A percentile compares a stretch with the other conserved stretches of the same genome.
Conservation (phyloP, 2,113 vertebrate genomes). For the Mesembrinibis cayennensis region DNA sequence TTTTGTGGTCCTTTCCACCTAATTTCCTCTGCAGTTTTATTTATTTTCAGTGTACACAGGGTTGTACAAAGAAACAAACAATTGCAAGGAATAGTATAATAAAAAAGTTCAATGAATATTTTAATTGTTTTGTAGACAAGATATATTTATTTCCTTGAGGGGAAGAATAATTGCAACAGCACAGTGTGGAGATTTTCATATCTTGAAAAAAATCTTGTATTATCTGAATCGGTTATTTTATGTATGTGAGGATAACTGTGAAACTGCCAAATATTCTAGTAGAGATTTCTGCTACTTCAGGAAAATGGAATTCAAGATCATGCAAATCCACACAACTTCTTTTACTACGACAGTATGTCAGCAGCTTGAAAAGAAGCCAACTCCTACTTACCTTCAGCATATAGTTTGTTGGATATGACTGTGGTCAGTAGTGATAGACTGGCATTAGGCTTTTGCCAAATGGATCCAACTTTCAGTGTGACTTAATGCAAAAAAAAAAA, state of each 20-base stretch:
- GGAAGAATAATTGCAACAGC: neutral
- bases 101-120: neutral
- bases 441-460: neutral
- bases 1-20: constrained; percentile 20
- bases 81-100: neutral
- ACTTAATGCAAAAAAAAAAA: neutral
- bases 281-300: neutral
- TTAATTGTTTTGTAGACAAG: neutral
- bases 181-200: neutral
- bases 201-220: neutral
- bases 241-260: neutral
- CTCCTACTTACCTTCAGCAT: constrained; percentile 1
- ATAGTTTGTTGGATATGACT: neutral
- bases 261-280: neutral
- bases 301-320: neutral
- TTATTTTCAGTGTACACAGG: neutral
- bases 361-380: neutral
- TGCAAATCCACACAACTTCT: neutral
- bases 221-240: constrained; percentile 3
- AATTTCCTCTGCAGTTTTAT: neutral
- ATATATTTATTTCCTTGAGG: neutral
- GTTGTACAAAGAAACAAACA: neutral
- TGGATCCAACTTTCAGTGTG: neutral
- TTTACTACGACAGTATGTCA: neutral
- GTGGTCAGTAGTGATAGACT: neutral